These are phyloP conservation scores for Carettochelys insculpta DNA, from an alignment of 2,113 vertebrate genomes.

Conservation along the genomic window DNA sequence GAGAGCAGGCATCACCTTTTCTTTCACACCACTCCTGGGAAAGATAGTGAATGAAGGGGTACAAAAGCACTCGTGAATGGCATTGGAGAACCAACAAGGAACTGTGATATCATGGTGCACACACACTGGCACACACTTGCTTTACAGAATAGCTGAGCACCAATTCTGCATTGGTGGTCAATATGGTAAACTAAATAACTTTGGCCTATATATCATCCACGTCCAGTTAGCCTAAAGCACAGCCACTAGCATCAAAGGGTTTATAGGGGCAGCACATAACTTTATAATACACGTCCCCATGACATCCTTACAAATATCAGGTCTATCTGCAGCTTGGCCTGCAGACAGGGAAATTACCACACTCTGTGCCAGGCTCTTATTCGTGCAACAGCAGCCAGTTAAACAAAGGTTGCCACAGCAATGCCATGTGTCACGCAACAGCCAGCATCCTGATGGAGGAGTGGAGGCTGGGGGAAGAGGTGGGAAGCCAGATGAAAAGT, in stretches of 20 bases:
- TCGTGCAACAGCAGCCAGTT: not conserved
- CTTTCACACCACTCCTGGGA: not conserved
- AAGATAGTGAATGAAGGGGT: not conserved
- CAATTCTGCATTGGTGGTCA: not conserved
- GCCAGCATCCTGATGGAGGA: not conserved
- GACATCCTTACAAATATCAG: fast-evolving
- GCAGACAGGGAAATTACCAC: not conserved
- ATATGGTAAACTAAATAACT: not conserved
- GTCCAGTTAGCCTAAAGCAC: not conserved
- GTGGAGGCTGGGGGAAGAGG: not conserved
- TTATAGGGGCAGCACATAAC: fast-evolving
- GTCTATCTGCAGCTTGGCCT: not conserved
- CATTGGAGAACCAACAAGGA: not conserved
- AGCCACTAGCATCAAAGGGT: fast-evolving
- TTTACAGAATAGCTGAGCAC: fast-evolving
- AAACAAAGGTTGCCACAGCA: not conserved
- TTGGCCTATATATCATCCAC: not conserved
- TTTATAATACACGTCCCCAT: not conserved
- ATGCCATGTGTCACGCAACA: not conserved
- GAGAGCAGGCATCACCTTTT: not conserved
- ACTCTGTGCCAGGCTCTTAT: not conserved
- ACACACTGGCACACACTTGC: fast-evolving
- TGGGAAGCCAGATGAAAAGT: constrained; percentile 60
- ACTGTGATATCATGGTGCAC: not conserved
- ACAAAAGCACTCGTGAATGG: not conserved